Conservation (phyloP, 2,113 vertebrate species). For the Steatornis caripensis region DNA sequence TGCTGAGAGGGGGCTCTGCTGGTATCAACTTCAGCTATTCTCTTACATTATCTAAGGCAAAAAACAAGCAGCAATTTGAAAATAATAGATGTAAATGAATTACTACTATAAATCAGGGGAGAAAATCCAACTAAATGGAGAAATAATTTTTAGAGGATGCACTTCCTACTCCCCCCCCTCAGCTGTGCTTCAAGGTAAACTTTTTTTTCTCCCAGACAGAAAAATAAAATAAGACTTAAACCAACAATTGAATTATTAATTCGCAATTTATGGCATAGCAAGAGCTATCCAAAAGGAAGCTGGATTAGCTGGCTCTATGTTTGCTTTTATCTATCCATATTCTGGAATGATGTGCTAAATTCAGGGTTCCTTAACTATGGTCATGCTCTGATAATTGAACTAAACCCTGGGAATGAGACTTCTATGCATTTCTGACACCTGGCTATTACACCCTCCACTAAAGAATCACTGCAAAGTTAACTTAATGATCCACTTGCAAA, state of each 20-base stretch:
- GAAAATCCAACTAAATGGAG: background rate
- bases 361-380: background rate
- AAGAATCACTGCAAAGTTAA: background rate
- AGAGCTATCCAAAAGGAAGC: background rate
- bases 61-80: background rate
- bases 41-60: background rate
- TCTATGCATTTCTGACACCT: background rate
- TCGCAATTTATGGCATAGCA: background rate
- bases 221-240: background rate
- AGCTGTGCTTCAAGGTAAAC: background rate
- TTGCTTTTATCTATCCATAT: background rate
- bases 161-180: background rate
- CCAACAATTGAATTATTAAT: background rate
- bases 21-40: background rate
- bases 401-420: background rate
- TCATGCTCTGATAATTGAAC: background rate
- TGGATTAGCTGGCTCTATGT: background rate
- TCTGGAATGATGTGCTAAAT: background rate
- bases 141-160: background rate
- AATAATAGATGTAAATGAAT: background rate
- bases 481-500: background rate
- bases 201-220: background rate
- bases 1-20: background rate
- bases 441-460: background rate
- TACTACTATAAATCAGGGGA: background rate